These are phyloP conservation scores for Mycogona germanica DNA, from an alignment of 2,888 invertebrate species.

Conservation along the genomic window DNA sequence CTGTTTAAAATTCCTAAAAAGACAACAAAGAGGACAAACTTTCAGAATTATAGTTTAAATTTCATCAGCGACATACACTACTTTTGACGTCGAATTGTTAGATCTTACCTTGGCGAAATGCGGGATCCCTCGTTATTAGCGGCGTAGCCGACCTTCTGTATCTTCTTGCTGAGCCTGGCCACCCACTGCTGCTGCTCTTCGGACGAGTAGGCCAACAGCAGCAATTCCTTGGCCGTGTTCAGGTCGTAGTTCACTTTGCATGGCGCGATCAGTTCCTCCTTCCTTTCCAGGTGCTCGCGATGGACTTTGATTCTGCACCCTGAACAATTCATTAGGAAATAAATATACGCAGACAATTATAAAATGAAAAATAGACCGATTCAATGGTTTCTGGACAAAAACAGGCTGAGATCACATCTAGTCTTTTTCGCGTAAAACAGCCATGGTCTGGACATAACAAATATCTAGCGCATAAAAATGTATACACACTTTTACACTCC, in stretches of 20 bases:
- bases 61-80: neutral
- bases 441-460: neutral
- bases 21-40: neutral
- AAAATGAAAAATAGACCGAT: conserved; percentile 3
- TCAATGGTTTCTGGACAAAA: too few species aligned
- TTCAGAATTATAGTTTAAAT: neutral
- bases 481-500: conserved; percentile 73
- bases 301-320: conserved; percentile 96
- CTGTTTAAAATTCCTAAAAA: neutral
- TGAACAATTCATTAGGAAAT: conserved; percentile 35
- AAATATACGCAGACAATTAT: neutral
- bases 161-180: conserved; percentile 73
- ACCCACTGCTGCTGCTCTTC: conserved; percentile 93
- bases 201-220: conserved; percentile 69
- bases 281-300: conserved; percentile 84
- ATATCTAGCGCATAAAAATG: neutral
- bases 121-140: conserved; percentile 62
- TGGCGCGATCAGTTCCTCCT: conserved; percentile 75
- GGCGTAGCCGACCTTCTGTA: conserved; percentile 86
- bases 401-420: too few species aligned
- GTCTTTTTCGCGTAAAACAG: neutral
- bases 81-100: conserved; percentile 19
- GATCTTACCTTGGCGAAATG: conserved; percentile 64
- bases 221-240: conserved; percentile 81
- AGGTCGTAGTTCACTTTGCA: conserved; percentile 96